A percentile compares a stretch with the other conserved stretches of the same genome.
These are phyloP conservation scores for Entomobrya multifasciata DNA, from an alignment of 2,888 invertebrate species.

Conservation along the genomic window DNA sequence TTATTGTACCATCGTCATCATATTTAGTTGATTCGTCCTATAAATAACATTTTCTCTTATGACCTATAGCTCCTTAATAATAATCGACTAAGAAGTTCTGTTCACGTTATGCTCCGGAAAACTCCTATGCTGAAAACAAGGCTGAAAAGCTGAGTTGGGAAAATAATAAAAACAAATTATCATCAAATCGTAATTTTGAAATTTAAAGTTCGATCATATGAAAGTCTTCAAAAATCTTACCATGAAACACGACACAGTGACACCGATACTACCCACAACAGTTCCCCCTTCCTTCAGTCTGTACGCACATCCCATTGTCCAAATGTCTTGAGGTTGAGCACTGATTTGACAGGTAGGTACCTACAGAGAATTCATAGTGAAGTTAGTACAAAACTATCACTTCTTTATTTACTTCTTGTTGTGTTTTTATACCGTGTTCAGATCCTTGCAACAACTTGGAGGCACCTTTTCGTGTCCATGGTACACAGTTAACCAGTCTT, in stretches of 20 bases:
- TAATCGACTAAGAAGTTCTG: neutral
- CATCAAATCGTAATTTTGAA: neutral
- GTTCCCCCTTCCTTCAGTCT: conserved; percentile 89
- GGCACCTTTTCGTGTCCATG: conserved; percentile 78
- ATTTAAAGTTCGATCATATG: neutral
- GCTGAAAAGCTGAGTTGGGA: conserved; percentile 87
- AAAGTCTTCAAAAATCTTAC: conserved; percentile 82
- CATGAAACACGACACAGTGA: conserved; percentile 92
- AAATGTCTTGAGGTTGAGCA: conserved; percentile 85
- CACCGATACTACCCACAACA: conserved; percentile 90
- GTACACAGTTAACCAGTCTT: conserved; percentile 85
- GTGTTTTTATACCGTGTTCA: conserved; percentile 64
- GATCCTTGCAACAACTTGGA: conserved; percentile 79
- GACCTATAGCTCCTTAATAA: neutral
- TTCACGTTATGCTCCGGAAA: conserved; percentile 88
- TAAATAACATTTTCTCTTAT: too few species aligned
- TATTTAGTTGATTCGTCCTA: too few species aligned
- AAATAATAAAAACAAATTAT: conserved; percentile 2
- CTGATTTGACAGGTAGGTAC: conserved; percentile 84
- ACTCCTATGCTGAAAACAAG: conserved; percentile 92
- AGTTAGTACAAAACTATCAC: neutral
- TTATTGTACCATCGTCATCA: conserved; percentile 26
- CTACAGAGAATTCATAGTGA: conserved; percentile 78
- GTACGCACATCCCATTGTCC: conserved; percentile 89
- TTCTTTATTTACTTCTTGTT: neutral